Base-by-base conservation (phyloP, 2,113 vertebrate species). In the Sciurus niger region DNA sequence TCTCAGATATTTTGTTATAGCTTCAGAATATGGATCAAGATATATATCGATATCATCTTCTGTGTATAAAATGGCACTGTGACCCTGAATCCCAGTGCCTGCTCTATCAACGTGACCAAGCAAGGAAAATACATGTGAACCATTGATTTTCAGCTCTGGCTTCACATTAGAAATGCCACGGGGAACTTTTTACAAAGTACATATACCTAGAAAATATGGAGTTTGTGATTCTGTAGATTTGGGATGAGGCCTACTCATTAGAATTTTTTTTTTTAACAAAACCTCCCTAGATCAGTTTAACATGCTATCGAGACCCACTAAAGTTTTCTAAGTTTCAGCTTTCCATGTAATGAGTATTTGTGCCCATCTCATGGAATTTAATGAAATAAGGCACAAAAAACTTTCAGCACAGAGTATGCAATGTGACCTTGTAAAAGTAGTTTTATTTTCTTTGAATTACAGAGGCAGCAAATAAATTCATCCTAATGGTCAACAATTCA, bases 321-420 rank as follows among this genome's bases (percentile, higher is more conserved):
- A 82, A 90, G 63, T 46, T 90, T 86, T 90, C 48, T 83, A 78
- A 90, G 77, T 53, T 78, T 73, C 32, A 53, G 53, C 7, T 96
- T 89, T 46, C 48, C 13, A 34, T 22, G 40, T 91, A 93, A 53
- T 86, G 58, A 77, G 24, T 18, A 16, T 13, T 40, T 51, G 58
- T 92, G 43, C 25, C 37, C 20, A 16, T 92, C 53, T 55, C 4
- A 2, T 34, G 28, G 91, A 32, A 12, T 67, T 83, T 53, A 76
- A 28, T 89, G 53, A 89, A 73, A 96, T 73, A 74, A 48, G 2
- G 8, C 24, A 18, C 48, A 11, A 25, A 51, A 77, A 40, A 32
- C 10, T 79, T 90, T 79, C n/a, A n/a, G 32, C 30, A 51, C 1
- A 74, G 34, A 68, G 17, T n/a, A 18, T 74, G 70, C 48, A 11